These are phyloP conservation scores for Erpobdella octoculata DNA, from an alignment of 2,888 invertebrate genomes.

Conservation along the genomic window DNA sequence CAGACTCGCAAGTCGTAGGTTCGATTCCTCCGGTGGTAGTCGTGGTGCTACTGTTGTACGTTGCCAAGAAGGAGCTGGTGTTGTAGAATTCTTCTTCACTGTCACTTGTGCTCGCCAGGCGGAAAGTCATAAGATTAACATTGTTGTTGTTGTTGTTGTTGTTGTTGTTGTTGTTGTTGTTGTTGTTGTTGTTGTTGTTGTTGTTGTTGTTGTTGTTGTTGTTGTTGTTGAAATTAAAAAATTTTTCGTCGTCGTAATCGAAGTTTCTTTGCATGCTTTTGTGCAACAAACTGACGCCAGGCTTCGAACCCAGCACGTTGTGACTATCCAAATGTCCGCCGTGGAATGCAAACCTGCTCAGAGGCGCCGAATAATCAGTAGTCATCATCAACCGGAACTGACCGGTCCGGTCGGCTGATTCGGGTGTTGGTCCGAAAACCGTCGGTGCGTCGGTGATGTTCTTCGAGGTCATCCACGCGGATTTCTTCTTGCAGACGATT, in stretches of 20 bases:
- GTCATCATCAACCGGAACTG: not conserved
- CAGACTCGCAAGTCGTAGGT: not conserved
- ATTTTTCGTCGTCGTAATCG: too few species aligned
- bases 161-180: not conserved
- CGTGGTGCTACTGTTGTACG: not conserved
- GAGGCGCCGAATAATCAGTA: not conserved
- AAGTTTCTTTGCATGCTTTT: too few species aligned
- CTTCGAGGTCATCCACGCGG: not conserved
- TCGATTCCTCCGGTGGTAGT: not conserved
- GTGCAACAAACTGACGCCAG: too few species aligned
- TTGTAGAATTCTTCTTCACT: not conserved
- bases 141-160: constrained; percentile 1
- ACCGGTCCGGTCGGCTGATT: too few species aligned
- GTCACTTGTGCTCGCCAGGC: not conserved
- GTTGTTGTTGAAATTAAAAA: not conserved
- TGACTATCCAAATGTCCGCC: too few species aligned
- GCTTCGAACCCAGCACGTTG: too few species aligned
- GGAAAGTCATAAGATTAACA: not conserved
- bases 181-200: not conserved
- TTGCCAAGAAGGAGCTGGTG: not conserved
- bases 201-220: not conserved
- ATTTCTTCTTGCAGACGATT: constrained; percentile 22
- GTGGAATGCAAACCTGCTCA: not conserved
- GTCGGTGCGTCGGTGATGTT: not conserved
- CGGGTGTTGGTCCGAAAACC: not conserved